These are phyloP conservation scores for Chironomus tepperi DNA, from an alignment of 1,140 invertebrate genomes.

Conservation along the genomic window DNA sequence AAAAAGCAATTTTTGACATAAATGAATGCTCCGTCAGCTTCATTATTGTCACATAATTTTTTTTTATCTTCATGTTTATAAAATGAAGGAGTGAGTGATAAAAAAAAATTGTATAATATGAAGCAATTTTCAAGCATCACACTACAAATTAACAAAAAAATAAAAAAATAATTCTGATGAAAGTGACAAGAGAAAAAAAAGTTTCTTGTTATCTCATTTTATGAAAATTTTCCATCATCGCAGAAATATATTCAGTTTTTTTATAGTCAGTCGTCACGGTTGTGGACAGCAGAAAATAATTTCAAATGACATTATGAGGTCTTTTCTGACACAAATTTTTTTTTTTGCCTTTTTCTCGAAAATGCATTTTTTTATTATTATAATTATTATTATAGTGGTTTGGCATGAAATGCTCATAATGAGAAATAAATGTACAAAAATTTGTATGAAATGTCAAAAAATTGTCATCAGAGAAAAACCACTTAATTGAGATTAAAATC, in stretches of 20 bases:
- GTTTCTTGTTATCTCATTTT: neutral
- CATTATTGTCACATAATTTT: too few species aligned
- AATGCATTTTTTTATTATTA: neutral
- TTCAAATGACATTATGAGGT: neutral
- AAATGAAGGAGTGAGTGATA: too few species aligned
- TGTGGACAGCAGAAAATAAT: neutral
- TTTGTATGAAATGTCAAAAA: too few species aligned
- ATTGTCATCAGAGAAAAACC: too few species aligned
- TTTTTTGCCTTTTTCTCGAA: neutral
- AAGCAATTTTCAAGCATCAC: slow-evolving; percentile 12
- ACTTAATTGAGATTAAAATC: too few species aligned
- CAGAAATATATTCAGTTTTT: neutral
- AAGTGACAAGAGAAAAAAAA: slow-evolving; percentile 13
- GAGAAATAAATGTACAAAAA: too few species aligned
- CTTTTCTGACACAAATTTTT: neutral
- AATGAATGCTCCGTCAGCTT: too few species aligned
- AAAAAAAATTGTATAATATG: neutral
- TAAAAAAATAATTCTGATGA: neutral
- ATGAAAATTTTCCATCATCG: neutral
- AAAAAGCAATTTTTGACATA: too few species aligned
- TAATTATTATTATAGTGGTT: neutral
- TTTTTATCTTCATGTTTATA: too few species aligned
- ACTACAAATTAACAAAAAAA: neutral
- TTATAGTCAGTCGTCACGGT: neutral
- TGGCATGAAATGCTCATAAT: too few species aligned